phyloP scores from a whole-genome alignment of 1,140 invertebrate genomes.

The Anagrus nilaparvatae region DNA sequence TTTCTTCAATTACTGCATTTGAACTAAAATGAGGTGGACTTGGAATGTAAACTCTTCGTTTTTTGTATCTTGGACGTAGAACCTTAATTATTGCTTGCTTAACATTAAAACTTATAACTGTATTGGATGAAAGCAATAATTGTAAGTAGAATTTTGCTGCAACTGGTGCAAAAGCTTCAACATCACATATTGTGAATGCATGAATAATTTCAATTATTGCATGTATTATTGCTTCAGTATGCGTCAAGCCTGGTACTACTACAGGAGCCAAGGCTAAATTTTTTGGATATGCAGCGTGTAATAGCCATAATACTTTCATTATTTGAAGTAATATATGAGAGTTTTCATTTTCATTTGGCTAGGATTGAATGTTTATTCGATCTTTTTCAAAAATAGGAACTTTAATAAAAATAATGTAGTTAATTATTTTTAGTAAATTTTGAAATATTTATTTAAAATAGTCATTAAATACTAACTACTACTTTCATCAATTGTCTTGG shows the following conservation, averaged over 20 bases:
- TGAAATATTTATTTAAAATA: background rate
- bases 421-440: background rate
- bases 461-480: constrained; percentile 25
- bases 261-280: constrained; percentile 72
- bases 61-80: constrained; percentile 63
- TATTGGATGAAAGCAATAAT: constrained; percentile 69
- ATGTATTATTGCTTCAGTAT: constrained; percentile 77
- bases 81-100: constrained; percentile 81
- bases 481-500: constrained; percentile 42
- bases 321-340: constrained; percentile 46
- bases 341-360: constrained; percentile 20
- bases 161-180: constrained; percentile 49
- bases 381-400: constrained; percentile 35
- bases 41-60: constrained; percentile 70
- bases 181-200: constrained; percentile 68
- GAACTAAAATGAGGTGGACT: constrained; percentile 61
- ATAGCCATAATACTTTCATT: constrained; percentile 53
- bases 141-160: constrained; percentile 57
- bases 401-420: constrained; percentile 14
- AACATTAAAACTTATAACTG: constrained; percentile 77
- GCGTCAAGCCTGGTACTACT: constrained; percentile 68
- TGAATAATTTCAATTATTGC: constrained; percentile 87
- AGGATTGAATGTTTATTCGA: constrained; percentile 14
- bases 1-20: constrained; percentile 34
- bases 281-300: constrained; percentile 56